Base-by-base conservation (phyloP, 1,140 invertebrate species). In the Melipona quadrifasciata region DNA sequence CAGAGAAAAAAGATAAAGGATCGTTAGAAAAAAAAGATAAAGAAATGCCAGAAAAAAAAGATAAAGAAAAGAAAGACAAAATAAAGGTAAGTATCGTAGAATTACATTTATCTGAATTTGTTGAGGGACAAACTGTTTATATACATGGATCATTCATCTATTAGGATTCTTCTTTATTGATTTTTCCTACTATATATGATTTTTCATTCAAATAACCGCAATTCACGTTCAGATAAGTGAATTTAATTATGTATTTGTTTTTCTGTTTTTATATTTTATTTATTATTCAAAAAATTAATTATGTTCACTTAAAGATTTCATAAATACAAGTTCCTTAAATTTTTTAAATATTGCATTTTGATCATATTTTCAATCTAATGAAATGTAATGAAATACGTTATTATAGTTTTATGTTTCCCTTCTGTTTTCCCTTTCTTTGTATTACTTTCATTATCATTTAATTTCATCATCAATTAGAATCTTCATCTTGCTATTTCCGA, bases 11-110 rank as follows among this genome's bases (percentile, higher is more conserved):
- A 92, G 92, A 93, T 79, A 94, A 94, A 73, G 93, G 17, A 31
- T 17, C 2, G 16, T 65, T 17, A 65, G 61, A 95, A 84, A 96
- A 95, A 55, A 96, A 96, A 92, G 92, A 93, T 79, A 94, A 95
- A 73, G 93, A 67, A 67, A 31, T 17, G 1, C 90, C 93, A 16
- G 92, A 94, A 85, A 95, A 95, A 78, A 85, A 83, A n/a, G 94
- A 95, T 57, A 96, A 96, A 83, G 95, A 96, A 87, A 96, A 96
- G 91, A 96, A 96, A 92, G 95, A 96, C 21, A 96, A 96, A 92
- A 67, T 92, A 0, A 95, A 95, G 94, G 94, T 94, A 94, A 94
- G 92, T 86, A 53, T n/a, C 64, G 27, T 34, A 34, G 31, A 67
- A 67, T 34, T 67, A 17, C 19, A 67, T 67, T 67, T 67, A 34